phyloP scores from a whole-genome alignment of 2,888 invertebrate species.

The Sialis fuliginosa region DNA sequence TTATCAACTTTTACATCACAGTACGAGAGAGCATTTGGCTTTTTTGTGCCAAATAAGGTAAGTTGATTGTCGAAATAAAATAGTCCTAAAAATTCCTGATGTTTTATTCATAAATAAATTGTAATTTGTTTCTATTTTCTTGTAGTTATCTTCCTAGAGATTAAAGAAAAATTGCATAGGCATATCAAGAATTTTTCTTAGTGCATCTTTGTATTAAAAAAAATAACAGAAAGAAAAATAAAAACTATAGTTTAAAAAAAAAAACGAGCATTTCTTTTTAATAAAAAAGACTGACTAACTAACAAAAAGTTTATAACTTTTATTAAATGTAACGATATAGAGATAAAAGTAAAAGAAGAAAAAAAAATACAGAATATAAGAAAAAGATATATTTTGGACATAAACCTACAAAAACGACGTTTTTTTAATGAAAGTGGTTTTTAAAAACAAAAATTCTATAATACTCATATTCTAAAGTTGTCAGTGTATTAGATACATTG shows the following conservation, averaged over 20 bases:
- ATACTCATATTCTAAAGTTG: neutral
- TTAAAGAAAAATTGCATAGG: slow-evolving; percentile 15
- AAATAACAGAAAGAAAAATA: no score
- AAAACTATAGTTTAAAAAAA: no score
- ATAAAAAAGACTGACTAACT: slow-evolving; percentile 10
- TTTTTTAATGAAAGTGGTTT: neutral
- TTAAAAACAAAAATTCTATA: neutral
- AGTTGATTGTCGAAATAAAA: no score
- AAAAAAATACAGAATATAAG: neutral
- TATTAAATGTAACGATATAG: no score
- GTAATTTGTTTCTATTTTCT: slow-evolving; percentile 10
- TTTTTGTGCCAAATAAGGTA: slow-evolving; percentile 2
- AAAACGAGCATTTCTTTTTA: slow-evolving; percentile 14
- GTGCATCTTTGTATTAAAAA: no score
- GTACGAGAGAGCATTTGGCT: neutral
- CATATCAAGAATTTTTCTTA: slow-evolving; percentile 15
- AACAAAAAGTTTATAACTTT: slow-evolving; percentile 1
- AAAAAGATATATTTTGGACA: neutral
- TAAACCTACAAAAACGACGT: neutral
- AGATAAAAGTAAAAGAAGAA: neutral
- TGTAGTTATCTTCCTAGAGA: slow-evolving; percentile 15
- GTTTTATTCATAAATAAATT: no score
- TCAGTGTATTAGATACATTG: neutral
- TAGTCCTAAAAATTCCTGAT: no score
- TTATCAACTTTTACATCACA: no score